Conservation (phyloP, 2,888 invertebrate genomes). For the Tenthredo amoena region DNA sequence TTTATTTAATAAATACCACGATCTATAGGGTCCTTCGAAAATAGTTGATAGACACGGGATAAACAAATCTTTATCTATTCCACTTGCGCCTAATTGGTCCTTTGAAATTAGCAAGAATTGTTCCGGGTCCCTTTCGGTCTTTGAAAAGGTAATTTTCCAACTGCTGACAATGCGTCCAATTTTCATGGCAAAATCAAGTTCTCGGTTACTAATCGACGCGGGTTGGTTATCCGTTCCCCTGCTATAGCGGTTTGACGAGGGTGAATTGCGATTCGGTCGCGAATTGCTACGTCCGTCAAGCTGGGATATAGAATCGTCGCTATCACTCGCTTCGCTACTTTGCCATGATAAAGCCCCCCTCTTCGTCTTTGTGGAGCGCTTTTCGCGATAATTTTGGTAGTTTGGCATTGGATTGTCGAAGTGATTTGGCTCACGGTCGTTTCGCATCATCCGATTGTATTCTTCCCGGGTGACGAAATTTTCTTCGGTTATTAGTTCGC, state of each 20-base stretch:
- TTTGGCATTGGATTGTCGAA: neutral
- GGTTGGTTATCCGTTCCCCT: neutral
- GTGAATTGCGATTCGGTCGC: neutral
- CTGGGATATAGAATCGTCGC: neutral
- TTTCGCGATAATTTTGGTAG: neutral
- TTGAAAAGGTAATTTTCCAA: conserved; percentile 53
- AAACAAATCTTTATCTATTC: conserved; percentile 51
- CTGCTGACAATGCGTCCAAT: neutral
- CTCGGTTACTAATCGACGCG: neutral
- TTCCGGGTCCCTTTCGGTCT: conserved; percentile 52
- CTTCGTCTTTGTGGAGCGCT: neutral
- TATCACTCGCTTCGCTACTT: neutral
- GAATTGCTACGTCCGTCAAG: neutral
- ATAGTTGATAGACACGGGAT: conserved; percentile 49
- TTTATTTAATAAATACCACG: conserved; percentile 54
- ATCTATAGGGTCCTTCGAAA: conserved; percentile 51
- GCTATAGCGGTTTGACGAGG: neutral
- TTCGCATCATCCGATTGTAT: neutral
- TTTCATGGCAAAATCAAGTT: conserved; percentile 3
- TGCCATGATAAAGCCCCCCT: conserved; percentile 12
- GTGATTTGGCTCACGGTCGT: neutral
- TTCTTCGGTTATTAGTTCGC: no score
- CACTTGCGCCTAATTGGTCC: conserved; percentile 40
- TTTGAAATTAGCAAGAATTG: conserved; percentile 51
- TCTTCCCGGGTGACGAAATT: neutral